Conservation (phyloP, 2,113 vertebrate genomes). For the Carettochelys insculpta region DNA sequence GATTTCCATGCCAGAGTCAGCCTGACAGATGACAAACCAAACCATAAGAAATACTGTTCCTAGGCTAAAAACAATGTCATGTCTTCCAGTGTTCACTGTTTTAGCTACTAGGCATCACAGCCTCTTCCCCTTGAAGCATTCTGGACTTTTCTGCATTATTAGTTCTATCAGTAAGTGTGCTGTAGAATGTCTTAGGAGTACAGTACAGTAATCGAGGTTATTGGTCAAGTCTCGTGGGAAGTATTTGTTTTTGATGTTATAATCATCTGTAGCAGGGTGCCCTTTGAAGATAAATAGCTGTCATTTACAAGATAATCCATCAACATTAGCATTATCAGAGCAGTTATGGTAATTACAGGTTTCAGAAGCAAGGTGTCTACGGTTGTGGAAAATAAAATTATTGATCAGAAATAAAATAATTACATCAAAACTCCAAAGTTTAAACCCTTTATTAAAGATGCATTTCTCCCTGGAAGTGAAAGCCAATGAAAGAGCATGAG, state of each 20-base stretch:
- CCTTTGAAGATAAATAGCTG: not conserved
- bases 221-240: not conserved
- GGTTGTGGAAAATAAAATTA: not conserved
- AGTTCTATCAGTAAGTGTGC: not conserved
- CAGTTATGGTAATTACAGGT: not conserved
- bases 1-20: not conserved
- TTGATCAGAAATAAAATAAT: slow-evolving; percentile 15
- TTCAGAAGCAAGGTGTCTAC: not conserved
- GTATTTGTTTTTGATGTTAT: not conserved
- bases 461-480: not conserved
- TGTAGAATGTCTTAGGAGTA: not conserved
- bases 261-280: not conserved
- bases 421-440: not conserved
- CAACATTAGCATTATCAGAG: not conserved
- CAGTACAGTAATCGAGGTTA: not conserved
- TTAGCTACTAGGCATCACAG: not conserved
- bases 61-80: not conserved
- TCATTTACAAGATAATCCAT: not conserved
- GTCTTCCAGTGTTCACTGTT: not conserved
- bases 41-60: not conserved
- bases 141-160: not conserved
- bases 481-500: not conserved
- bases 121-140: not conserved
- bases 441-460: not conserved
- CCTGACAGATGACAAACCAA: not conserved